A percentile compares a stretch with the other conserved stretches of the same genome.
Conservation (phyloP, 2,113 vertebrate genomes). For the Girardinichthys multiradiatus region DNA sequence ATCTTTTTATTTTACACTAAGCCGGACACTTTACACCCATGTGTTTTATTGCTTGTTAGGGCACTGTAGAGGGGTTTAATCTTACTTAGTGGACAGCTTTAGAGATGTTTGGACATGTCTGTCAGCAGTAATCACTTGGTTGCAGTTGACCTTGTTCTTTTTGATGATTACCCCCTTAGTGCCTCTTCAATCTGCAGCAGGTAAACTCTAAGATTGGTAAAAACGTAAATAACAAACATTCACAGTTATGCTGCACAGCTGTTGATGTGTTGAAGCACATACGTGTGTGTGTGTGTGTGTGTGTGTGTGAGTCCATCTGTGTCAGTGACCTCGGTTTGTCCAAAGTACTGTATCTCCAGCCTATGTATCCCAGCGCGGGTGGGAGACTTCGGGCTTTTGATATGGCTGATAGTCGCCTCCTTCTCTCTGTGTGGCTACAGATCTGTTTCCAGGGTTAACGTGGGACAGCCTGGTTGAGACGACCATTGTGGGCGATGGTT, state of each 20-base stretch:
- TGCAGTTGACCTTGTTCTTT: conserved; percentile 35
- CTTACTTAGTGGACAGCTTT: conserved; percentile 61
- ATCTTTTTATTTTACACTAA: neutral
- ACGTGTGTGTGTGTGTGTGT: conserved; percentile 9
- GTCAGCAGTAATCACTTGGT: conserved; percentile 57
- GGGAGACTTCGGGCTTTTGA: conserved; percentile 66
- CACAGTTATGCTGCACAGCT: neutral
- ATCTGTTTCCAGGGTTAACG: conserved; percentile 49
- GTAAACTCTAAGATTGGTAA: conserved; percentile 27
- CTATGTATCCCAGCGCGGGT: conserved; percentile 41
- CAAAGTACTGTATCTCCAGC: conserved; percentile 20
- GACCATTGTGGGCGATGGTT: conserved; percentile 50
- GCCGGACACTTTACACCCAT: conserved; percentile 23
- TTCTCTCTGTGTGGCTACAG: conserved; percentile 48
- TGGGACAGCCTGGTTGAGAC: conserved; percentile 58
- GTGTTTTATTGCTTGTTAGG: conserved; percentile 45
- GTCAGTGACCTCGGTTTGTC: conserved; percentile 57
- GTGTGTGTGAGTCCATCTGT: conserved; percentile 41
- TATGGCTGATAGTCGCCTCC: conserved; percentile 61
- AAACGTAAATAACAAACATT: neutral
- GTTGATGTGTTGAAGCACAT: neutral
- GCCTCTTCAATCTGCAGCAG: conserved; percentile 41
- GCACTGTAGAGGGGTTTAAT: conserved; percentile 48
- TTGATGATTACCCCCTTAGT: conserved; percentile 32
- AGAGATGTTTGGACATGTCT: conserved; percentile 66